Conservation (phyloP, 1,140 invertebrate species). For the Theocolax elegans region DNA sequence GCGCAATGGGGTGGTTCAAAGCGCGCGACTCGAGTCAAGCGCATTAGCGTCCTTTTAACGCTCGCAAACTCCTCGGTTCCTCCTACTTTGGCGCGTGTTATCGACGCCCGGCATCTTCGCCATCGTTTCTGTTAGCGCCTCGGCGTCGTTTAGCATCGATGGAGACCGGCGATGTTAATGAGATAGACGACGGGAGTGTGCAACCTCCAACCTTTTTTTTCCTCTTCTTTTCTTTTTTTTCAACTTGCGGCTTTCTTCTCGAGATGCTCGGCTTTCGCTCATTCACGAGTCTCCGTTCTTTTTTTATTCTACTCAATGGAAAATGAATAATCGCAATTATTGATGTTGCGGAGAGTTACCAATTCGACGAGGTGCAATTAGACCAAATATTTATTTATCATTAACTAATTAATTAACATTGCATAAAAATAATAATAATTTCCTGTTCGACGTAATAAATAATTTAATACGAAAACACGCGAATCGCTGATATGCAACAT, state of each 20-base stretch:
- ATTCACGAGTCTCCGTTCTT: not conserved
- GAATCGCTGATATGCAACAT: no score
- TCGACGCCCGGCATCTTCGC: conserved; percentile 41
- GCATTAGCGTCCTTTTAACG: conserved; percentile 49
- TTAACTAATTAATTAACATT: no score
- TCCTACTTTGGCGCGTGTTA: conserved; percentile 13
- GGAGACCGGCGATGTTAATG: conserved; percentile 1
- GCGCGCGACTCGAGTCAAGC: conserved; percentile 39
- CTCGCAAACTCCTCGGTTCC: conserved; percentile 38
- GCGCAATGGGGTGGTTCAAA: no score
- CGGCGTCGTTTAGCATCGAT: conserved; percentile 14
- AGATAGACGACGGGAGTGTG: conserved; percentile 16
- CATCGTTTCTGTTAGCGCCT: conserved; percentile 47
- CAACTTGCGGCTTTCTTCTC: not conserved
- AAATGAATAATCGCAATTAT: no score
- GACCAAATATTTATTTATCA: no score
- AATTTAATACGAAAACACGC: no score
- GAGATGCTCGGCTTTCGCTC: not conserved
- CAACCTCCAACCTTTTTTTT: not conserved
- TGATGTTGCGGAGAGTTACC: not conserved
- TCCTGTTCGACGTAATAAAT: no score
- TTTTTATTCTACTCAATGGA: not conserved
- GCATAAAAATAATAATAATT: no score
- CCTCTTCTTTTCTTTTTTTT: not conserved
- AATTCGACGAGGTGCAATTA: not conserved